Conservation (phyloP, 2,888 invertebrate species). For the Idaea dimidiata region DNA sequence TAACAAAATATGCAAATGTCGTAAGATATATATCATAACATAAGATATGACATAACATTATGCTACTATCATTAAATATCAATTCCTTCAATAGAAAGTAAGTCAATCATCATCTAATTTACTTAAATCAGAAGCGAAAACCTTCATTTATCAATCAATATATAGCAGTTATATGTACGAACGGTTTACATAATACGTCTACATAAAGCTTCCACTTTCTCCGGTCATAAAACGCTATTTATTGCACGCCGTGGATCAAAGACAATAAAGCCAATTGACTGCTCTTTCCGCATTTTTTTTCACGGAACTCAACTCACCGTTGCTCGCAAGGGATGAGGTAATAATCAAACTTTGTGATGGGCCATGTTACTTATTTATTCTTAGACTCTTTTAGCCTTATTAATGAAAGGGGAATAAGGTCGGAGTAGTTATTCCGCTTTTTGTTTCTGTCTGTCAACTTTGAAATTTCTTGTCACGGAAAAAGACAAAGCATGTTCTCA, state of each 20-base stretch:
- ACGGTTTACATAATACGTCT: not conserved
- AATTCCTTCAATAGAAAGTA: not conserved
- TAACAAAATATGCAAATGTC: not conserved
- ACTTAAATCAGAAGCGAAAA: not conserved
- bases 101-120: not conserved
- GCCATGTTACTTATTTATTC: no score
- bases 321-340: no score
- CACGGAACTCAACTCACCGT: no score
- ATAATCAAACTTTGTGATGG: no score
- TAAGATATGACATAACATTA: not conserved
- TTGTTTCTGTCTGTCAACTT: no score
- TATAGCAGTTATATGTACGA: not conserved
- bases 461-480: no score
- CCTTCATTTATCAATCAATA: not conserved
- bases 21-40: slow-evolving; percentile 2
- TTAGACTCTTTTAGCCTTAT: no score
- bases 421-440: no score
- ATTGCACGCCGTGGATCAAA: slow-evolving; percentile 14
- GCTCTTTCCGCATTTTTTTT: no score
- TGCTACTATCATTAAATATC: not conserved
- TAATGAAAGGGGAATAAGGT: no score
- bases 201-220: slow-evolving; percentile 28
- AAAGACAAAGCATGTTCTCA: no score
- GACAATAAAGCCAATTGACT: no score
- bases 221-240: slow-evolving; percentile 15